These are phyloP conservation scores for Neelides sp. DNA, from an alignment of 1,140 invertebrate genomes.

Conservation along the genomic window DNA sequence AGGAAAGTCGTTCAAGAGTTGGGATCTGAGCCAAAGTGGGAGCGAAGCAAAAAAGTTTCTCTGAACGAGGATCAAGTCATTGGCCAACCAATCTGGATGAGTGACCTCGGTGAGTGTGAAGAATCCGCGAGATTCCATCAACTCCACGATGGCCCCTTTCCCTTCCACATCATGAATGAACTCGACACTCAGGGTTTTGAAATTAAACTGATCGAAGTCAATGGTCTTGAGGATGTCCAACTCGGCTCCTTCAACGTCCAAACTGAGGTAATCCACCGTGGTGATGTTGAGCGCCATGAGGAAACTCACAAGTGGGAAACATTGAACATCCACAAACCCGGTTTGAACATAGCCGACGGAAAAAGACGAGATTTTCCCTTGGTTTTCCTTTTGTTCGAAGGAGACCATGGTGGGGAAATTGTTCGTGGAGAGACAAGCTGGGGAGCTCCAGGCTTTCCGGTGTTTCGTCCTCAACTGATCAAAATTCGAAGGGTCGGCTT, in stretches of 20 bases:
- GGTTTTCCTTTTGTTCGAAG: slow-evolving; percentile 35
- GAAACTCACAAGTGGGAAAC: slow-evolving; percentile 67
- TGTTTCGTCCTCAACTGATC: slow-evolving; percentile 29
- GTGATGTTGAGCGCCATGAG: slow-evolving; percentile 60
- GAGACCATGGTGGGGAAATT: slow-evolving; percentile 34
- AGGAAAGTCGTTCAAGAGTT: no score
- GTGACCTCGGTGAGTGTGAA: slow-evolving; percentile 35
- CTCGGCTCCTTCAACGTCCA: slow-evolving; percentile 53
- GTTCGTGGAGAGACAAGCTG: slow-evolving; percentile 32
- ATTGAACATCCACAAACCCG: slow-evolving; percentile 45
- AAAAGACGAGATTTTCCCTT: slow-evolving; percentile 33
- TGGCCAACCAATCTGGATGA: slow-evolving; percentile 36
- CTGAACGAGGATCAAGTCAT: slow-evolving; percentile 41
- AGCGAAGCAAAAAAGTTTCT: slow-evolving; percentile 15
- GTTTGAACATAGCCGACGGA: slow-evolving; percentile 20
- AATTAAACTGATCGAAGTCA: slow-evolving; percentile 36
- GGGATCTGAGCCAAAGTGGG: no score
- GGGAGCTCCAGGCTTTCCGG: slow-evolving; percentile 32
- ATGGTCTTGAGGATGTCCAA: slow-evolving; percentile 41
- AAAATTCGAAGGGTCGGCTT: slow-evolving; percentile 34
- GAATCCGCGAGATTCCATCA: slow-evolving; percentile 37
- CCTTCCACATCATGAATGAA: slow-evolving; percentile 36
- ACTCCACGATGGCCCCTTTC: slow-evolving; percentile 33
- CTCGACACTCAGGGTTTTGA: slow-evolving; percentile 35
- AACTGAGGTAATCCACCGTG: slow-evolving; percentile 54